Percentiles rank a stretch among this genome's conserved stretches.
phyloP scores from a whole-genome alignment of 2,797 vertebrate species.

The Chelonia mydas region DNA sequence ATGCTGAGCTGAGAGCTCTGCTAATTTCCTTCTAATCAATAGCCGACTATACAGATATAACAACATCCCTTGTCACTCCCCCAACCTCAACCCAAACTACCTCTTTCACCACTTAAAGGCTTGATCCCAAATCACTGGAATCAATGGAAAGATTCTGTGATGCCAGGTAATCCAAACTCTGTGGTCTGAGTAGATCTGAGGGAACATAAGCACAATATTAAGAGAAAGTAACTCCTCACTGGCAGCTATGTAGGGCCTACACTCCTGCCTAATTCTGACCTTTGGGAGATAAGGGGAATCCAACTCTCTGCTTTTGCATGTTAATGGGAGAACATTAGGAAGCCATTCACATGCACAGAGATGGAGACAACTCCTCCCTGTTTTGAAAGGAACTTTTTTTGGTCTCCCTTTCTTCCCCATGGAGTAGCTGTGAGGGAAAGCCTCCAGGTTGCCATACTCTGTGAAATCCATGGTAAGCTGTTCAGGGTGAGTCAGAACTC shows the following conservation, averaged over 20 bases:
- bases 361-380: background rate
- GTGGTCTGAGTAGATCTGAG: too few relatives aligned
- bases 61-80: background rate
- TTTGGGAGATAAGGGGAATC: background rate
- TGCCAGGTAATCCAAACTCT: too few relatives aligned
- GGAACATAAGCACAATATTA: too few relatives aligned
- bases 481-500: too few relatives aligned
- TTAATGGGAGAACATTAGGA: background rate
- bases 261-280: background rate
- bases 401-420: too few relatives aligned
- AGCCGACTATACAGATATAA: background rate
- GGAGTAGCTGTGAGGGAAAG: too few relatives aligned
- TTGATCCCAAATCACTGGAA: too few relatives aligned
- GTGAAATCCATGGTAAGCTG: too few relatives aligned
- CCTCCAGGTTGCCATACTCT: too few relatives aligned
- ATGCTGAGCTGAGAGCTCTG: background rate
- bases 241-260: background rate
- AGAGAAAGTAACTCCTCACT: too few relatives aligned
- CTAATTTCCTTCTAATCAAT: background rate
- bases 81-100: background rate
- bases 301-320: rapidly evolving
- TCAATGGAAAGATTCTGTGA: too few relatives aligned
- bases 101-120: too few relatives aligned
- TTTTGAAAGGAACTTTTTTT: background rate
- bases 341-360: background rate